Conservation (phyloP, 2,888 invertebrate genomes). For the Gortyna flavago region DNA sequence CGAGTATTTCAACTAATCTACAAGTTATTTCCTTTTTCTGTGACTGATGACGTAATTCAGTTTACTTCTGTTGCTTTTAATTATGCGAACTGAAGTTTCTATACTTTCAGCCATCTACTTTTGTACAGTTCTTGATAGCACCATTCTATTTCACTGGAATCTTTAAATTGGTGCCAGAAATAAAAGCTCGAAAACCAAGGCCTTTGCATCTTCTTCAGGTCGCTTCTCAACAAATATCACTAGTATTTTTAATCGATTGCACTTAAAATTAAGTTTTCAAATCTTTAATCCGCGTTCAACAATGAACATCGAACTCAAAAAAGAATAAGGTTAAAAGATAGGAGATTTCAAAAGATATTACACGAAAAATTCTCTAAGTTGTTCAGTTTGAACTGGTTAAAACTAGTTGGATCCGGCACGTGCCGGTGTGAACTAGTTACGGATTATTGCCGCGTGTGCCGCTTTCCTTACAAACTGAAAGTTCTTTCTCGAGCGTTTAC, state of each 20-base stretch:
- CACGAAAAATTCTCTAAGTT: conserved; percentile 27
- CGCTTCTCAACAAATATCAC: not conserved
- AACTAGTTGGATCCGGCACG: conserved; percentile 51
- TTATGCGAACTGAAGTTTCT: not conserved
- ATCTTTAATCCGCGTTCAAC: not conserved
- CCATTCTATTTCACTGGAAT: not conserved
- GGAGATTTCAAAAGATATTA: conserved; percentile 24
- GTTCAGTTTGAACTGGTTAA: conserved; percentile 44
- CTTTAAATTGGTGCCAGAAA: not conserved
- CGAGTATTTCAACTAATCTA: not conserved
- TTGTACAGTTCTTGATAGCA: not conserved
- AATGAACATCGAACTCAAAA: not conserved
- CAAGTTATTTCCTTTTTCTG: not conserved
- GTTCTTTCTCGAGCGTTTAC: conserved; percentile 25
- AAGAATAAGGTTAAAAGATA: conserved; percentile 10
- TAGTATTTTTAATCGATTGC: not conserved
- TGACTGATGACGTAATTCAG: not conserved
- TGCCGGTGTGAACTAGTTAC: conserved; percentile 63
- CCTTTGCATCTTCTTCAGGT: too few relatives aligned
- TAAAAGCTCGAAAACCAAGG: not conserved
- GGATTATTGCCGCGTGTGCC: conserved; percentile 51
- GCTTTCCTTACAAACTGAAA: conserved; percentile 42
- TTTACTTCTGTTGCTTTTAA: not conserved
- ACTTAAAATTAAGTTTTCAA: not conserved
- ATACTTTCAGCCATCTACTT: not conserved